Conservation (phyloP, 2,888 invertebrate species). For the Trilocha varians region DNA sequence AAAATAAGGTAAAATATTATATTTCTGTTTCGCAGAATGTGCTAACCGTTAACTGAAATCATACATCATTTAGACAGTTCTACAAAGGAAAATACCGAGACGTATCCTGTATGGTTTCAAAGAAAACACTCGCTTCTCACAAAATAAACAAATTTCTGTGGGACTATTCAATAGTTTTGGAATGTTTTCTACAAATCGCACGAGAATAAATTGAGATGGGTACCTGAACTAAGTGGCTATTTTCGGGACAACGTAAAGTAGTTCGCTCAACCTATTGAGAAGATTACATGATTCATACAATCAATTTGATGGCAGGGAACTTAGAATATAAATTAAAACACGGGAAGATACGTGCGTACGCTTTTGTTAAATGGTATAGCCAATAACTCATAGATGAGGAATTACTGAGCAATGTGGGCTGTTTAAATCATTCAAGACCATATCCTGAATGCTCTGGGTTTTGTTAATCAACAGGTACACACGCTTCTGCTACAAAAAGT, state of each 20-base stretch:
- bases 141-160: neutral
- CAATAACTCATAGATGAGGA: no score
- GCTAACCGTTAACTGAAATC: neutral
- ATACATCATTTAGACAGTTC: neutral
- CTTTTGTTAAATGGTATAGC: no score
- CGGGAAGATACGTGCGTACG: neutral
- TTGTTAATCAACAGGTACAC: no score
- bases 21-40: neutral
- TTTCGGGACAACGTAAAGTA: neutral
- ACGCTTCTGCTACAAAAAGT: no score
- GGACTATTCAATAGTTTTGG: neutral
- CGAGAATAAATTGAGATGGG: neutral
- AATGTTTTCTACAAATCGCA: neutral
- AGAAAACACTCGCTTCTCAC: neutral
- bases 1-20: neutral
- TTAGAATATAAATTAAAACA: slow-evolving; percentile 3
- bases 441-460: neutral
- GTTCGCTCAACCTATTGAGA: neutral
- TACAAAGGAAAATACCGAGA: neutral
- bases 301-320: slow-evolving; percentile 2
- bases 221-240: neutral
- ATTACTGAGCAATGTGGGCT: no score
- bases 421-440: neutral
- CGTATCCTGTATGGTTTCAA: neutral
- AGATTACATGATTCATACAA: slow-evolving; percentile 2